A percentile compares a stretch with the other conserved stretches of the same genome.
phyloP scores from a whole-genome alignment of 2,113 vertebrate species.

The Sylvilagus bachmani region DNA sequence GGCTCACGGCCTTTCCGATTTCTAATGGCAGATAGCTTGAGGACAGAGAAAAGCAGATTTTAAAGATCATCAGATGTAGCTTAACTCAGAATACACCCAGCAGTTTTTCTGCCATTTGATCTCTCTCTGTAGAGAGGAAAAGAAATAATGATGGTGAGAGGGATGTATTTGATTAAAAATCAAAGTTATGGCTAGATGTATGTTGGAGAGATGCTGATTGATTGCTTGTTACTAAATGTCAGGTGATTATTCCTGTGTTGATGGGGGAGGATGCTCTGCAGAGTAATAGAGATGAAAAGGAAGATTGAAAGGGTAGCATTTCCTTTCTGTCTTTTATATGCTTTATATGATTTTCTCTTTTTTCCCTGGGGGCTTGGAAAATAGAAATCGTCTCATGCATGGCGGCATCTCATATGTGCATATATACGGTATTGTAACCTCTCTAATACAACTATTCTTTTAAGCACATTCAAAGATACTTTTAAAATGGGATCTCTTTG shows the following conservation, averaged over 20 bases:
- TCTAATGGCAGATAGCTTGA: not conserved
- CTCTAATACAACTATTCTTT: slow-evolving; percentile 73
- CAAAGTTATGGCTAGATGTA: not conserved
- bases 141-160: not conserved
- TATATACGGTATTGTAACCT: slow-evolving; percentile 80
- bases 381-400: slow-evolving; percentile 80
- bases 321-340: slow-evolving; percentile 70
- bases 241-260: not conserved
- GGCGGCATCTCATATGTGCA: slow-evolving; percentile 80
- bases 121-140: not conserved
- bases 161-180: not conserved
- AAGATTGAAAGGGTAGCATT: slow-evolving; percentile 54
- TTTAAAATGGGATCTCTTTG: not conserved
- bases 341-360: slow-evolving; percentile 80
- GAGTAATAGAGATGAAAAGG: slow-evolving; percentile 38
- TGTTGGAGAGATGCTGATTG: not conserved
- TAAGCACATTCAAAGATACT: slow-evolving; percentile 52
- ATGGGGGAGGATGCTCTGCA: not conserved
- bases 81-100: not conserved
- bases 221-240: not conserved
- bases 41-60: not conserved
- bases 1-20: not conserved
- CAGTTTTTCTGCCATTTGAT: not conserved
- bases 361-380: slow-evolving; percentile 78
- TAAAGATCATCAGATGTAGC: not conserved